phyloP scores from a whole-genome alignment of 2,113 vertebrate genomes.

The Anas platyrhynchos region DNA sequence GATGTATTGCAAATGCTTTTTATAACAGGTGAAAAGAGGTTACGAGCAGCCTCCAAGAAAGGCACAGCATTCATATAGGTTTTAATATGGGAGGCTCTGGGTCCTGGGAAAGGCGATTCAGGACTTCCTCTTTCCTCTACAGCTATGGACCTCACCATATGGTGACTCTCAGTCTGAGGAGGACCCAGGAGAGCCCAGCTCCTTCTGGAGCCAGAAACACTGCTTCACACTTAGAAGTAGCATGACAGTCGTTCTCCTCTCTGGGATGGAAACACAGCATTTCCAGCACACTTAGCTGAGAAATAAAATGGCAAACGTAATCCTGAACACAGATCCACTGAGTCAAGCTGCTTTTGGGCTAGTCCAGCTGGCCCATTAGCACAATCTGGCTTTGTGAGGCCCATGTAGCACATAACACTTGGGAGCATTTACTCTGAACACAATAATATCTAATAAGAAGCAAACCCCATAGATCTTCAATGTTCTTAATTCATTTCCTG shows the following conservation, averaged over 20 bases:
- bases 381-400: neutral
- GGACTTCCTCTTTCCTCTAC: neutral
- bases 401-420: neutral
- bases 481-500: neutral
- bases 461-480: neutral
- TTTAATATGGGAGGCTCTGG: neutral
- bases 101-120: neutral
- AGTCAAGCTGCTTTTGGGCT: neutral
- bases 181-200: neutral
- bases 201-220: neutral
- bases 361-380: neutral
- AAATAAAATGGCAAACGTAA: neutral
- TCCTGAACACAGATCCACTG: conserved; percentile 11
- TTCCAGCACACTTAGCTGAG: neutral
- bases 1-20: neutral
- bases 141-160: neutral
- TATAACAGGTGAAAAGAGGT: neutral
- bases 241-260: neutral
- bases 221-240: neutral
- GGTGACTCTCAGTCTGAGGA: neutral
- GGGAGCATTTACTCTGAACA: neutral
- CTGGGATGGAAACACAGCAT: neutral
- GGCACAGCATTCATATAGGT: neutral
- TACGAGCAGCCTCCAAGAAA: neutral
- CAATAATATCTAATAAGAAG: neutral